Evolutionary conservation across 2,888 invertebrate species (phyloP).

Genomic region (Odontocerum albicorne): DNA sequence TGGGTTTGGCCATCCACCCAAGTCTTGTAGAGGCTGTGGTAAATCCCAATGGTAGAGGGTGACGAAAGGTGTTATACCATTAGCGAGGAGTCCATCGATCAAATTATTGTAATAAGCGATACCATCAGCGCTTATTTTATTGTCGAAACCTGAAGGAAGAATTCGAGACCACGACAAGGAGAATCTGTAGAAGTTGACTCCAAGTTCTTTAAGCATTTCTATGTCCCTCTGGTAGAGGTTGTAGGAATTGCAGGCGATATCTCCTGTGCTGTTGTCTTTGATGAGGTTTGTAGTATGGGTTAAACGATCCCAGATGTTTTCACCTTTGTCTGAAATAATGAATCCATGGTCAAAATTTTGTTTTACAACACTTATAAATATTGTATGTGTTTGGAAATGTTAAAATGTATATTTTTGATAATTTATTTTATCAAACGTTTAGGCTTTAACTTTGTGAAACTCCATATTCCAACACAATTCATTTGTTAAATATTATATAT

Average conservation of each 20-base stretch:
- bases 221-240: conserved; percentile 64
- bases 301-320: conserved; percentile 69
- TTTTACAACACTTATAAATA: too few species aligned
- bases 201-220: conserved; percentile 55
- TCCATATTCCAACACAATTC: too few species aligned
- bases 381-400: too few species aligned
- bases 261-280: conserved; percentile 58
- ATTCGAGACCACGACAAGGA: conserved; percentile 70
- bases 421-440: too few species aligned
- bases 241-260: conserved; percentile 68
- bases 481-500: too few species aligned
- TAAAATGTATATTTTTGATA: too few species aligned
- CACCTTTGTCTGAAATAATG: conserved; percentile 60
- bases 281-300: conserved; percentile 59
- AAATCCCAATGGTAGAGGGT: conserved; percentile 71
- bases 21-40: conserved; percentile 54
- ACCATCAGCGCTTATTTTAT: conserved; percentile 44
- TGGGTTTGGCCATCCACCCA: conserved; percentile 60
- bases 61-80: conserved; percentile 60
- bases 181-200: conserved; percentile 60
- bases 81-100: conserved; percentile 55
- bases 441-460: too few species aligned
- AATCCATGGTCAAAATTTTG: too few species aligned
- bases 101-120: conserved; percentile 63
- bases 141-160: conserved; percentile 58